phyloP scores from a whole-genome alignment of 2,888 invertebrate genomes.

The Junonia oenone region DNA sequence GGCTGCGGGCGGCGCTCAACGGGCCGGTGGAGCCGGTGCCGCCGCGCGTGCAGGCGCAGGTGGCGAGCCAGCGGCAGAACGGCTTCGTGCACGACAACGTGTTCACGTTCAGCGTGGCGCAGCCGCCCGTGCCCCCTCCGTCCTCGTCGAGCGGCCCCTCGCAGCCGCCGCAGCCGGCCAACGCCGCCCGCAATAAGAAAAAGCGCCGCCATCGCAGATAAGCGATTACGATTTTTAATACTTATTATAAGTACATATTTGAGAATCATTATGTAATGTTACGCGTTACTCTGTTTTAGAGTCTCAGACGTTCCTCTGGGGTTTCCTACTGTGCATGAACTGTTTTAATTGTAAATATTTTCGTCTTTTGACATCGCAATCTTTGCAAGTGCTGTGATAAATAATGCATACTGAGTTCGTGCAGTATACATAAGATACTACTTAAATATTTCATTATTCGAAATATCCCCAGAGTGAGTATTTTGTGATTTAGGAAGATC shows the following conservation, averaged over 20 bases:
- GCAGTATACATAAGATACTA: slow-evolving; percentile 43
- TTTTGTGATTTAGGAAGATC: slow-evolving; percentile 40
- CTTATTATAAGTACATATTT: slow-evolving; percentile 26
- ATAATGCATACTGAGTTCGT: slow-evolving; percentile 47
- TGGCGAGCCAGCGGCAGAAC: slow-evolving; percentile 31
- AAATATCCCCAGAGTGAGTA: slow-evolving; percentile 45
- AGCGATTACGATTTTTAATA: slow-evolving; percentile 28
- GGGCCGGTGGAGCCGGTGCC: slow-evolving; percentile 28
- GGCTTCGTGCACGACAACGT: slow-evolving; percentile 28
- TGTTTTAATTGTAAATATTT: slow-evolving; percentile 49
- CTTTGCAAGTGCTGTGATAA: slow-evolving; percentile 73
- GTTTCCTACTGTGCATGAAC: slow-evolving; percentile 39
- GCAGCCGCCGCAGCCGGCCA: slow-evolving; percentile 32
- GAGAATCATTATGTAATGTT: slow-evolving; percentile 29
- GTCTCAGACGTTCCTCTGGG: slow-evolving; percentile 50
- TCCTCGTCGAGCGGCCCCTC: slow-evolving; percentile 19
- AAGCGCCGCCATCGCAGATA: slow-evolving; percentile 66
- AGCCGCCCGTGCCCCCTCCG: slow-evolving; percentile 22
- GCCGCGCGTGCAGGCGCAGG: neutral
- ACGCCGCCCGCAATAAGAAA: slow-evolving; percentile 51
- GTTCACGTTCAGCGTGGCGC: neutral
- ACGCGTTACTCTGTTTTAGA: slow-evolving; percentile 43
- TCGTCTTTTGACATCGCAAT: slow-evolving; percentile 58
- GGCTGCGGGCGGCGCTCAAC: slow-evolving; percentile 51
- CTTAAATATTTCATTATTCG: slow-evolving; percentile 42